phyloP scores from a whole-genome alignment of 2,113 vertebrate genomes.

The Ophthalmolycus amberensis region DNA sequence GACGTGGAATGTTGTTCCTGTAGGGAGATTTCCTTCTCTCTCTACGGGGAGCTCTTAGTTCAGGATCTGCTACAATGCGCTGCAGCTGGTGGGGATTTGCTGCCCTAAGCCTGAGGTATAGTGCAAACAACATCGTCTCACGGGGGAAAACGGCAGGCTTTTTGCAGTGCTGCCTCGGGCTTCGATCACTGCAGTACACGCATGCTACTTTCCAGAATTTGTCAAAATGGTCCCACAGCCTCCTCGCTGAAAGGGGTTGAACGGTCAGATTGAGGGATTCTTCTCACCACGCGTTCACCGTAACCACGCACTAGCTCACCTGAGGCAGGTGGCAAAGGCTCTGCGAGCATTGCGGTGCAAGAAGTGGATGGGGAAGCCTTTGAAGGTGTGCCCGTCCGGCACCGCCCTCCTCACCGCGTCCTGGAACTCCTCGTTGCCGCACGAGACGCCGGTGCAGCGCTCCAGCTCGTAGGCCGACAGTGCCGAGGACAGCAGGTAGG shows the following conservation, averaged over 20 bases:
- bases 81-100: neutral
- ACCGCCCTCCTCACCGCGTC: slow-evolving; percentile 93
- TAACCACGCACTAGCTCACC: slow-evolving; percentile 76
- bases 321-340: slow-evolving; percentile 92
- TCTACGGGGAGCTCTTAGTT: slow-evolving; percentile 1
- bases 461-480: slow-evolving; percentile 95
- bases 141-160: neutral
- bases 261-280: too few relatives aligned
- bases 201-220: neutral
- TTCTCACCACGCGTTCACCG: neutral
- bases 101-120: neutral
- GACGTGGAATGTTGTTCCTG: too few relatives aligned
- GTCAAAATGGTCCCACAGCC: neutral
- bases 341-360: slow-evolving; percentile 92
- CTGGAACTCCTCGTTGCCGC: slow-evolving; percentile 97
- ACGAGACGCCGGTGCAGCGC: slow-evolving; percentile 89
- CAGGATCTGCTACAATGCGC: neutral
- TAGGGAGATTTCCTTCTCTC: neutral
- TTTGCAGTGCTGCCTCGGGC: neutral
- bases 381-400: slow-evolving; percentile 97
- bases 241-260: neutral
- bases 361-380: slow-evolving; percentile 97
- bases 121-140: neutral
- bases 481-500: slow-evolving; percentile 94
- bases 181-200: neutral